A percentile compares a stretch with the other conserved stretches of the same genome.
Conservation (phyloP, 1,140 invertebrate species). For the Probaryconus sp. region DNA sequence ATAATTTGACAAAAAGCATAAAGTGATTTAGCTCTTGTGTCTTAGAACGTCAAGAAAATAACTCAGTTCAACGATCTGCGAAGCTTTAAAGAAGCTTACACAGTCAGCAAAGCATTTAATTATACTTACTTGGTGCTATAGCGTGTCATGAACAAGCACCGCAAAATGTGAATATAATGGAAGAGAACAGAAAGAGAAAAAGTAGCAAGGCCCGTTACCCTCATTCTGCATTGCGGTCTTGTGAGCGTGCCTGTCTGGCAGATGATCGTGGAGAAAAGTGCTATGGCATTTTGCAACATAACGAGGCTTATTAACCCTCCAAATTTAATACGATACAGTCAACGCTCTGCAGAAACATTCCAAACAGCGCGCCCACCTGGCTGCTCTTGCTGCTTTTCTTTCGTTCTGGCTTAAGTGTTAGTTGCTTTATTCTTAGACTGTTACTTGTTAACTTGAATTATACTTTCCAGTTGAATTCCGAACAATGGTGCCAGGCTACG, state of each 20-base stretch:
- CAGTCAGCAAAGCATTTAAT: slow-evolving; percentile 59
- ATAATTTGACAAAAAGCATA: slow-evolving; percentile 8
- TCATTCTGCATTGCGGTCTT: slow-evolving; percentile 70
- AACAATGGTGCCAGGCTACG: slow-evolving; percentile 26
- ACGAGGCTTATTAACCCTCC: slow-evolving; percentile 71
- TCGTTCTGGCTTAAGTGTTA: slow-evolving; percentile 21
- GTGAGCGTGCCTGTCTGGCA: slow-evolving; percentile 62
- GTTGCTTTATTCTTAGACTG: slow-evolving; percentile 19
- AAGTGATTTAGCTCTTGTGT: slow-evolving; percentile 20
- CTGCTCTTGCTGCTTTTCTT: background rate
- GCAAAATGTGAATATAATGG: slow-evolving; percentile 55
- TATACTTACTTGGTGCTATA: slow-evolving; percentile 57
- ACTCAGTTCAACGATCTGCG: slow-evolving; percentile 38
- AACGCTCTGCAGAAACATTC: slow-evolving; percentile 51
- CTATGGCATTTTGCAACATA: slow-evolving; percentile 64
- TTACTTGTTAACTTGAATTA: slow-evolving; percentile 67
- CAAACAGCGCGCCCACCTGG: background rate
- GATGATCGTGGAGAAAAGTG: slow-evolving; percentile 65
- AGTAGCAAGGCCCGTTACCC: slow-evolving; percentile 40
- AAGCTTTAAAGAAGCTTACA: slow-evolving; percentile 49
- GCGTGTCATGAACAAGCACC: slow-evolving; percentile 56
- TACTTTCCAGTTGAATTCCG: slow-evolving; percentile 39
- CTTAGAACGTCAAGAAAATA: slow-evolving; percentile 29
- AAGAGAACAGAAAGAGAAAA: slow-evolving; percentile 58
- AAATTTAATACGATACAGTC: slow-evolving; percentile 67